Base-by-base conservation (phyloP, 1,140 invertebrate genomes). In the Hestina assimilis region DNA sequence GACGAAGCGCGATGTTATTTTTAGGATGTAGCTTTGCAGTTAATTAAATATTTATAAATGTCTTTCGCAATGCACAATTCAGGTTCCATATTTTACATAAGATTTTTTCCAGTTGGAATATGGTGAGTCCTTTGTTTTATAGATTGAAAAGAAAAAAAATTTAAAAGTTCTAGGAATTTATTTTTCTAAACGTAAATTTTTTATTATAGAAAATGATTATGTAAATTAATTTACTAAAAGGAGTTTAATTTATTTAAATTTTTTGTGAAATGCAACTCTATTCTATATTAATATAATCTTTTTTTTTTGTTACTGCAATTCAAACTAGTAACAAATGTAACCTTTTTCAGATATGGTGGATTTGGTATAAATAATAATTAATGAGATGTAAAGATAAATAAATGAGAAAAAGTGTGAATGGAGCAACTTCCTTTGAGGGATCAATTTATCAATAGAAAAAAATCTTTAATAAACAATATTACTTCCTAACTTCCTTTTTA, bases 21-120 rank as follows among this genome's bases (percentile, higher is more conserved):
- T 85, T 88, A 88, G 83, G 73, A 80, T 81, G 78, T 72, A 83
- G 75, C 75, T 83, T 86, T 83, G 85, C 85, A 79, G 83, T 79
- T 88, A 81, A 81, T 86, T 86, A 85, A 85, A 83, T 88, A 88
- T 88, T 86, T 83, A 86, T 86, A 84, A 68, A 79, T 80, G 71
- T 68, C 67, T 66, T 77, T 74, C 65, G 69, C 63, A 67, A 77
- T 73, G 69, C 63, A 65, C 54, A 75, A 76, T 72, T 72, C 66
- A 57, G 61, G 68, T 69, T 78, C 52, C 57, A 40, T 66, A 67
- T 63, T 63, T 53, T 59, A 63, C 59, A 67, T 38, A 51, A 57
- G 38, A 63, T 67, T 43, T 63, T 66, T 75, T 66, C 53, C 63
- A 15, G 59, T 64, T 68, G 62, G 43, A 58, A 48, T 63, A 71